Evolutionary conservation across 2,113 vertebrate species (phyloP), one percentile per base, ranked within the genome.

Genomic region (Nycticorax nycticorax): DNA sequence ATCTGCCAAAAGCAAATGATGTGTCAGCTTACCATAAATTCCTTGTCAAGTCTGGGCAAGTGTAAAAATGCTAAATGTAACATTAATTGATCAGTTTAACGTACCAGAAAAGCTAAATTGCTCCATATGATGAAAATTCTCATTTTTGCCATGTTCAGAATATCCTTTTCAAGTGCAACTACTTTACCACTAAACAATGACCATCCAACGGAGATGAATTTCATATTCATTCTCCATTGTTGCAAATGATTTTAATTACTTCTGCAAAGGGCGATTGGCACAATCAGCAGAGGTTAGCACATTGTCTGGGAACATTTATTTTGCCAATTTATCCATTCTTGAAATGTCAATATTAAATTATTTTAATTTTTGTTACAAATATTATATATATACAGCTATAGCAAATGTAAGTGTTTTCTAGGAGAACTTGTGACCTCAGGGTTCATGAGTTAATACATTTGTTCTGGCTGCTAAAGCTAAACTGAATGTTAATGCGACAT

Each of bases 161-260:
- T 90, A 87, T 75, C 21, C 9, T 95, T 83, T 76, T 81, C 66
- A 76, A 76, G 35, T 45, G 48, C 55, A 84, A 68, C 75, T 92
- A 23, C 55, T 92, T 93, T 64, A 76, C 19, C 32, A 89, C 27
- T 67, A 22, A 80, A 79, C 74, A 79, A 45, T 91, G 73, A 88
- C 59, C 56, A 55, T 43, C 47, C 50, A 86, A 27, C 41, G 12
- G n/a, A 94, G 64, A 85, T 92, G 11, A 84, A 93, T 91, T 80
- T 95, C 52, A 67, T 93, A 89, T 84, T 96, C 75, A 75, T 79
- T 95, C 35, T 71, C 37, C 30, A 41, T 41, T 60, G 72, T 56
- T 92, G 68, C 47, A 94, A 97, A 94, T 96, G 91, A 93, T 91
- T 95, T 96, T 96, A 96, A 97, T 95, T 96, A 77, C 60, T 92